Evolutionary conservation across 2,113 vertebrate species (phyloP).

Genomic region (Petroica traversi): DNA sequence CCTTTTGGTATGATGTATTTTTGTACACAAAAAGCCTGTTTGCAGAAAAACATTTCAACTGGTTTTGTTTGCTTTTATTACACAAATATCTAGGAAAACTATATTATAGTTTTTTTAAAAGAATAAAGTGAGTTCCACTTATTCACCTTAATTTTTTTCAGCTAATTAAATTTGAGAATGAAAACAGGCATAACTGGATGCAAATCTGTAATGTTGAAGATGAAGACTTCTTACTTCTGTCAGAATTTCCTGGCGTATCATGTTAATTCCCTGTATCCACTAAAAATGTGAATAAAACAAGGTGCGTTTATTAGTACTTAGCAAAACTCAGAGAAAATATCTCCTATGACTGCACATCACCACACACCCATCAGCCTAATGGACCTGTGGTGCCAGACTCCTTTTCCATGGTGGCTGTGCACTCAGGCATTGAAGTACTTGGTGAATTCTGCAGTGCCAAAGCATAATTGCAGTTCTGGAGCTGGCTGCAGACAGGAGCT

Average conservation of each 20-base stretch:
- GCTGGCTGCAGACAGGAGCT: not conserved
- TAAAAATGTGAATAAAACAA: not conserved
- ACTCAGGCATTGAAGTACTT: not conserved
- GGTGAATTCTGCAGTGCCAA: not conserved
- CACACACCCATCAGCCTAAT: not conserved
- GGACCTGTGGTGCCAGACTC: not conserved
- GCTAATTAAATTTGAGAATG: not conserved
- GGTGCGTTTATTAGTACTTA: not conserved
- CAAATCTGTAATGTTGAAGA: not conserved
- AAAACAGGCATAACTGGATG: not conserved
- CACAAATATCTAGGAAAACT: not conserved
- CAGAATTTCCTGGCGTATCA: not conserved
- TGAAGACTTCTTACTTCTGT: not conserved
- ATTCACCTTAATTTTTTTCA: not conserved
- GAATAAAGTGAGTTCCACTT: not conserved
- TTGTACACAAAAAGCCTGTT: not conserved
- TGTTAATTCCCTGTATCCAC: not conserved
- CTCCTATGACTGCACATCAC: not conserved
- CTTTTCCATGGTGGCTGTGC: not conserved
- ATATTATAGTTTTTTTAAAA: not conserved
- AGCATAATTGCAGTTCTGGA: not conserved
- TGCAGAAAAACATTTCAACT: not conserved
- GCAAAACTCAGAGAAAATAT: not conserved
- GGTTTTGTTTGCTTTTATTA: not conserved
- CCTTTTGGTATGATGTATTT: not conserved